A percentile compares a stretch with the other conserved stretches of the same genome.
Conservation (phyloP, 2,888 invertebrate genomes). For the Macrosoma leucophasiata region DNA sequence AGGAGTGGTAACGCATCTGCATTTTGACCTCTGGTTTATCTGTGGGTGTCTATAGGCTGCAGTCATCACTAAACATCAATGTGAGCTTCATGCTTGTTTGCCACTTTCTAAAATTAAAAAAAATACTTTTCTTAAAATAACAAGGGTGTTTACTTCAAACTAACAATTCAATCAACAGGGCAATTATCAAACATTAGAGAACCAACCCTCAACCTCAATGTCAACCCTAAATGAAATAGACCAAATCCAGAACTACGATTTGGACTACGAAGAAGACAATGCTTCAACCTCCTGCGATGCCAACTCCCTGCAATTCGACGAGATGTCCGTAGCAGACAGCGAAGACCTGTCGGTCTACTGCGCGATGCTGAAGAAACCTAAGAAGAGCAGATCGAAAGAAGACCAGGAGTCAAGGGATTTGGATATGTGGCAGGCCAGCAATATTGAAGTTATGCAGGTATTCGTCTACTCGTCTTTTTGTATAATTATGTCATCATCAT, state of each 20-base stretch:
- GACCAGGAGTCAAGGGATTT: constrained; percentile 47
- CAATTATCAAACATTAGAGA: constrained; percentile 43
- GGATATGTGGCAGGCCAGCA: constrained; percentile 64
- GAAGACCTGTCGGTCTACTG: constrained; percentile 55
- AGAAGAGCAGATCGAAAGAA: constrained; percentile 40
- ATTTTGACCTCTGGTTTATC: too few species aligned
- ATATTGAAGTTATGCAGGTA: constrained; percentile 61
- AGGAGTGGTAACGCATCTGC: too few species aligned
- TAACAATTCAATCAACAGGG: constrained; percentile 37
- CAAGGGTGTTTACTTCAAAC: too few species aligned
- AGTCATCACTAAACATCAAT: too few species aligned
- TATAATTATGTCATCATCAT: not conserved
- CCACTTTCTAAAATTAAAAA: too few species aligned
- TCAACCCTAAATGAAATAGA: constrained; percentile 38
- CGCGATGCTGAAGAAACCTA: constrained; percentile 50
- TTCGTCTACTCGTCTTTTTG: not conserved
- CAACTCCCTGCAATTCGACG: constrained; percentile 37
- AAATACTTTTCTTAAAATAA: too few species aligned
- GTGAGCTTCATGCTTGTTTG: too few species aligned
- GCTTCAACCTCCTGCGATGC: constrained; percentile 57
- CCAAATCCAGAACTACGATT: constrained; percentile 24
- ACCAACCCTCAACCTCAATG: constrained; percentile 40
- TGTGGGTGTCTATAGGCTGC: too few species aligned
- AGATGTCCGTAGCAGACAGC: constrained; percentile 46
- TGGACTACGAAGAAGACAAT: constrained; percentile 36